Evolutionary conservation across 2,797 vertebrate species (phyloP).

Genomic region (Hydrolagus colliei): DNA sequence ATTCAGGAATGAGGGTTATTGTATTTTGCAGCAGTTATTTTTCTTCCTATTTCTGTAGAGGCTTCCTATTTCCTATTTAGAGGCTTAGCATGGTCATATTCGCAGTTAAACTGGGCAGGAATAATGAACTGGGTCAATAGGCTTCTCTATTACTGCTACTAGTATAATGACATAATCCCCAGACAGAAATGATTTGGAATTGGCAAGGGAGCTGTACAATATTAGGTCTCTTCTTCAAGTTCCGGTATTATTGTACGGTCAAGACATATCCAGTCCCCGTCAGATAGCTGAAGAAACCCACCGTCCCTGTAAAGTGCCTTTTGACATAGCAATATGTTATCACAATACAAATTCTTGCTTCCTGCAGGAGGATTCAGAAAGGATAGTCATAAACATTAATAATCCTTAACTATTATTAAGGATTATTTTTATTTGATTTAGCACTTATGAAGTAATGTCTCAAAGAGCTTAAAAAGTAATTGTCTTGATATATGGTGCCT

Average conservation of each 20-base stretch:
- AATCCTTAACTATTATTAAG: no score
- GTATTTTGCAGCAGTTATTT: neutral
- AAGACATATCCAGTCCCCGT: neutral
- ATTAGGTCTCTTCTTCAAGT: no score
- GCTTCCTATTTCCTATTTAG: neutral
- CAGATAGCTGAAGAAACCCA: no score
- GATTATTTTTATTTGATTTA: no score
- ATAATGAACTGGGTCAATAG: neutral
- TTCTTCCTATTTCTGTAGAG: neutral
- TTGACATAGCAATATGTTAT: no score
- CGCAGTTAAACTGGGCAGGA: neutral
- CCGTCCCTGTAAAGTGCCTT: no score
- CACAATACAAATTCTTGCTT: no score
- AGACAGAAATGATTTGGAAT: neutral
- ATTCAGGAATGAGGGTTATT: neutral
- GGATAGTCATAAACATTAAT: no score
- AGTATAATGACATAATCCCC: neutral
- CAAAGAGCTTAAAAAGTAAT: no score
- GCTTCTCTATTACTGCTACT: neutral
- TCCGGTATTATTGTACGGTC: neutral
- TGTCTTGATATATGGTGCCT: no score
- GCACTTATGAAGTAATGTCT: no score
- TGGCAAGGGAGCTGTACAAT: neutral
- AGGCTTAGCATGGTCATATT: neutral
- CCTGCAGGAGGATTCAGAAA: no score